A percentile compares a stretch with the other conserved stretches of the same genome.
Evolutionary conservation across 37 sponge, comb jelly and placozoan species (phyloP).

Genomic region (Aphrocallistes beatrix): DNA sequence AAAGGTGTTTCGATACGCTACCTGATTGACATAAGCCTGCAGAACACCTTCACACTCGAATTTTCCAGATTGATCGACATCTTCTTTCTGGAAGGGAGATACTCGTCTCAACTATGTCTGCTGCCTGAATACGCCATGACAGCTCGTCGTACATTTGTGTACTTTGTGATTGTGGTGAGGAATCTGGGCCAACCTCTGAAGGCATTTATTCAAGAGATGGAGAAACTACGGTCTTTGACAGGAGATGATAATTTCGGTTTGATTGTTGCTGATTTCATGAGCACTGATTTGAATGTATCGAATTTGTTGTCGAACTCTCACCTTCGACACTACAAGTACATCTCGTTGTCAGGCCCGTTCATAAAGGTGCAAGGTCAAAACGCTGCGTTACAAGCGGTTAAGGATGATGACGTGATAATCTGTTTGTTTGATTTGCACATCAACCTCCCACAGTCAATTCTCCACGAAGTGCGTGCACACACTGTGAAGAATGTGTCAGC

Average conservation of each 20-base stretch:
- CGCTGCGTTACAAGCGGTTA: background rate
- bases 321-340: background rate
- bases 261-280: background rate
- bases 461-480: background rate
- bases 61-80: background rate
- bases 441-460: background rate
- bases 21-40: background rate
- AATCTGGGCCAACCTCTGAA: background rate
- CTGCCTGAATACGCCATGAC: background rate
- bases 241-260: background rate
- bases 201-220: background rate
- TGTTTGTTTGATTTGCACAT: background rate
- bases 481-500: background rate
- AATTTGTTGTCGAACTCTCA: background rate
- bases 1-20: background rate
- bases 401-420: background rate
- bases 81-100: background rate
- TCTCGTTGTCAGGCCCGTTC: background rate
- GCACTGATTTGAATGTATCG: background rate
- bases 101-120: background rate
- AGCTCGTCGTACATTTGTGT: background rate
- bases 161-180: background rate
- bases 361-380: slow-evolving; percentile 1
- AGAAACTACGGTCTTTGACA: background rate
- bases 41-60: background rate